These are phyloP conservation scores for Dyspetes luteomarginatus DNA, from an alignment of 2,888 invertebrate species.

Conservation along the genomic window DNA sequence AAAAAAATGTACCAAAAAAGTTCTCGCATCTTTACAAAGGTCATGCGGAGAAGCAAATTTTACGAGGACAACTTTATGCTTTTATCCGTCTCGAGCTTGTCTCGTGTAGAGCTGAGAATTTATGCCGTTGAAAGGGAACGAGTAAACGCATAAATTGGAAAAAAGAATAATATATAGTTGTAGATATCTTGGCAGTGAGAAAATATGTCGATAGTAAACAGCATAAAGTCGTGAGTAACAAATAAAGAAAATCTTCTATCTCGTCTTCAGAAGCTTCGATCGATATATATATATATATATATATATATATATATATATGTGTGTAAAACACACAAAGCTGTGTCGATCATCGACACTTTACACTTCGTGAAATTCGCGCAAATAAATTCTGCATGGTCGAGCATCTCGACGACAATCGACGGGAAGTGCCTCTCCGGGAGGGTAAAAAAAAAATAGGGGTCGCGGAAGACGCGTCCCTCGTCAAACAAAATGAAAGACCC, in stretches of 20 bases:
- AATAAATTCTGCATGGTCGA: constrained; percentile 53
- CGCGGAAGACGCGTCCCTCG: background rate
- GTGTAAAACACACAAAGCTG: too few relatives aligned
- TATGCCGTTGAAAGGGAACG: constrained; percentile 35
- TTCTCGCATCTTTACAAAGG: constrained; percentile 10
- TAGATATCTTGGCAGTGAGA: background rate
- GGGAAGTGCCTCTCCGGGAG: background rate
- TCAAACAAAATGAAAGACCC: constrained; percentile 13
- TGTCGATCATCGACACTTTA: constrained; percentile 14
- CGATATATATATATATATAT: background rate
- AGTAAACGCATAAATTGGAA: constrained; percentile 23
- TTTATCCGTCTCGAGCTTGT: background rate
- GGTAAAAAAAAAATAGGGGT: background rate
- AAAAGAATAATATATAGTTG: background rate
- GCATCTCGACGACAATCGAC: constrained; percentile 43
- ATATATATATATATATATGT: too few relatives aligned
- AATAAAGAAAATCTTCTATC: constrained; percentile 31
- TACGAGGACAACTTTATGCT: constrained; percentile 25
- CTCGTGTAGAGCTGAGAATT: constrained; percentile 26
- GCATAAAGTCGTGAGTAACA: constrained; percentile 19
- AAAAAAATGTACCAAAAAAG: background rate
- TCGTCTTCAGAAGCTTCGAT: background rate
- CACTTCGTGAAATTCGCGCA: constrained; percentile 28
- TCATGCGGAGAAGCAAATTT: constrained; percentile 18
- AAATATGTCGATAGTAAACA: background rate